These are phyloP conservation scores for Drosophila ironensis DNA, from an alignment of 1,140 invertebrate genomes.

Conservation along the genomic window DNA sequence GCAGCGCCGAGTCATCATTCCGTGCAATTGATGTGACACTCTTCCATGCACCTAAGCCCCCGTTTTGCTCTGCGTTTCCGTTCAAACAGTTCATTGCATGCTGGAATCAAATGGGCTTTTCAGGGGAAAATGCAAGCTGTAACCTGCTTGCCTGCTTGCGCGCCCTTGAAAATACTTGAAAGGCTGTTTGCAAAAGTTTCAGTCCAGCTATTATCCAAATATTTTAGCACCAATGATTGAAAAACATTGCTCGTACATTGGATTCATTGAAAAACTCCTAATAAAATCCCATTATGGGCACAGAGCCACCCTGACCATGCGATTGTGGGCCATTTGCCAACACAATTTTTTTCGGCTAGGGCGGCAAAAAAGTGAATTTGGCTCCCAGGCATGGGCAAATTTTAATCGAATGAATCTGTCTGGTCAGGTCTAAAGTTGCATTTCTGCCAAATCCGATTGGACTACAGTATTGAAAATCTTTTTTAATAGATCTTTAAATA, in stretches of 20 bases:
- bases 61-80: constrained; percentile 6
- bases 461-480: no score
- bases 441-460: constrained; percentile 43
- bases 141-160: constrained; percentile 19
- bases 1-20: constrained; percentile 18
- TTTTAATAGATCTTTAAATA: no score
- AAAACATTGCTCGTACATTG: constrained; percentile 52
- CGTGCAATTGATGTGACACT: constrained; percentile 52
- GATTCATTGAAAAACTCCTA: constrained; percentile 43
- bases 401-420: constrained; percentile 61
- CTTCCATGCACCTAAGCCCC: background rate
- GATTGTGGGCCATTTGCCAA: constrained; percentile 36
- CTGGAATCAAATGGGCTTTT: background rate
- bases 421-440: background rate
- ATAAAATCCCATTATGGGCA: constrained; percentile 45
- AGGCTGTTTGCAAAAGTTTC: constrained; percentile 9
- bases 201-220: constrained; percentile 57
- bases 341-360: constrained; percentile 7
- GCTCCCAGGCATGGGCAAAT: constrained; percentile 35
- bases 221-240: constrained; percentile 46
- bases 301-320: background rate
- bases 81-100: background rate
- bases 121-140: constrained; percentile 10
- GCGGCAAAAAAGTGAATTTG: constrained; percentile 35
- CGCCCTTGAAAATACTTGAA: no score